phyloP scores from a whole-genome alignment of 2,888 invertebrate genomes.

The Mallateleia sp. region DNA sequence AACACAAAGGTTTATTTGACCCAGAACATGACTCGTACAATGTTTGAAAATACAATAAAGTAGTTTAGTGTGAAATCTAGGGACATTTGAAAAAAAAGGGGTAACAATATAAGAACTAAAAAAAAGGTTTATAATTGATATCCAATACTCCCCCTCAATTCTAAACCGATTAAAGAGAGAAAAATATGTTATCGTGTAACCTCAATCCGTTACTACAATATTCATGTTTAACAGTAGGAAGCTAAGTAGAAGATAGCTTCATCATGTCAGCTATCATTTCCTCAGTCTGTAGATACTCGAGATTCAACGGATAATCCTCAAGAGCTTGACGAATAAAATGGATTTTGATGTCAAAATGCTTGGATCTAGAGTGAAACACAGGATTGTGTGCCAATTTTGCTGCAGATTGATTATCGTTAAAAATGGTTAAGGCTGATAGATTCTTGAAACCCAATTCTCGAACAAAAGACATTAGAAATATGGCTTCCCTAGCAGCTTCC shows the following conservation, averaged over 20 bases:
- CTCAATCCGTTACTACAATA: no score
- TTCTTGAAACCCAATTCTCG: conserved; percentile 2
- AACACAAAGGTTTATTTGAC: no score
- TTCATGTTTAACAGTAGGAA: not conserved
- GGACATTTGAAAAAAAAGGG: no score
- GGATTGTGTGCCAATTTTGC: not conserved
- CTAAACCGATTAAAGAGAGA: no score
- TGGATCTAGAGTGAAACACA: conserved; percentile 6
- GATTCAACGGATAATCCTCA: not conserved
- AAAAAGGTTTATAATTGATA: no score
- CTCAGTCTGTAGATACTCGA: not conserved
- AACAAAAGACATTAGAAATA: conserved; percentile 36
- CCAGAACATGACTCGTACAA: no score
- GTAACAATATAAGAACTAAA: no score
- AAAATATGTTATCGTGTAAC: no score
- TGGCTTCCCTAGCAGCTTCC: conserved; percentile 60
- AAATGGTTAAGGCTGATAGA: not conserved
- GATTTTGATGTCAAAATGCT: conserved; percentile 19
- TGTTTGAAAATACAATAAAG: no score
- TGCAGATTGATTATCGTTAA: not conserved
- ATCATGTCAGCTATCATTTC: not conserved
- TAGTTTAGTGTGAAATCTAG: no score
- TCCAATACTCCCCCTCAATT: no score
- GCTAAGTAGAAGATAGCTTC: no score
- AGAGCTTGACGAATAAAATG: conserved; percentile 15